Evolutionary conservation across 2,888 invertebrate genomes (phyloP), one percentile per base, ranked within the genome.

Genomic region (Dusona sp.): DNA sequence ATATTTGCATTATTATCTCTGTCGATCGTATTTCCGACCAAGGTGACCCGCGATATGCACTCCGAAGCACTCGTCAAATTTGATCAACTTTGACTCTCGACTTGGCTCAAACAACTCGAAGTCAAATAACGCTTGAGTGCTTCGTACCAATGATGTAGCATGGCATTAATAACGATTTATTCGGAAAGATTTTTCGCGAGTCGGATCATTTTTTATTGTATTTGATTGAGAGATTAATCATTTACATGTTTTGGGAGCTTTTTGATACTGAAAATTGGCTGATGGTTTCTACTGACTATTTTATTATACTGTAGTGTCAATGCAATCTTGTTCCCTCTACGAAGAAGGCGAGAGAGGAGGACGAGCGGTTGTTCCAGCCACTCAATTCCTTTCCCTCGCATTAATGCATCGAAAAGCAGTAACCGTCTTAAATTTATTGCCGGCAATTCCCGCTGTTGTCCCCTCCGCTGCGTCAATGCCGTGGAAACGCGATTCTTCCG

Each of bases 381-480:
- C 91, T 91, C 90, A 91, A 92, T 91, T 92, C 89, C 88, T 85
- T 93, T 92, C 90, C 90, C 89, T 91, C 86, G 91, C 92, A 90
- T 92, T 90, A 90, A 91, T 90, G 91, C 92, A 93, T 94, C 92
- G 93, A 91, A 91, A 92, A 91, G 91, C 92, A 91, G 92, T 92
- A 92, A 93, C 92, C 91, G 92, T 90, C 92, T 91, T 89, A 91
- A 93, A 94, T 94, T 93, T 94, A 93, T 94, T 91, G 90, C 88
- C 89, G 87, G 90, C 91, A 89, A 91, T 93, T 92, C 90, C 89
- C 89, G 25, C 57, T 16, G 65, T 54, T 72, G 29, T 9, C 70
- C 16, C 70, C 72, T 11, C 7, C 29, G 61, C 38, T 22, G 38
- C 75, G 45, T 25, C 29, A 83, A 74, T 57, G 65, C 33, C 54